Conservation (phyloP, 2,113 vertebrate species). For the Amia ocellicauda region DNA sequence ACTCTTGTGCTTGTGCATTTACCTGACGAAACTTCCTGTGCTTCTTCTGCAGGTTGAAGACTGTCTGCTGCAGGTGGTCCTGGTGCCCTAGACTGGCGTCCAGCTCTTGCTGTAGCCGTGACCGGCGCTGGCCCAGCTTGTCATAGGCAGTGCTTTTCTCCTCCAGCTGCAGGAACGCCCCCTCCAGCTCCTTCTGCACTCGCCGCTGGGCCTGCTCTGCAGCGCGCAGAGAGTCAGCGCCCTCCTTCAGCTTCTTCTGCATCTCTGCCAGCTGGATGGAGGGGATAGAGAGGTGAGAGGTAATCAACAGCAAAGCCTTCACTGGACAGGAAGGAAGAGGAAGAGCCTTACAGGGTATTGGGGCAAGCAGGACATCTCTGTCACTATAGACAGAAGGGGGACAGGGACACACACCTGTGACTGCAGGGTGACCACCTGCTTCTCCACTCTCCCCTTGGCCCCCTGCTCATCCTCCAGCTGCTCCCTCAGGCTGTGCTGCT, state of each 20-base stretch:
- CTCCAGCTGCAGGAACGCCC: conserved; percentile 75
- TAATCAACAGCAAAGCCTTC: neutral
- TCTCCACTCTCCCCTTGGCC: conserved; percentile 83
- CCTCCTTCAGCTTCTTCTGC: conserved; percentile 86
- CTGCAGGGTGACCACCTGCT: conserved; percentile 78
- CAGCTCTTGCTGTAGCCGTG: conserved; percentile 90
- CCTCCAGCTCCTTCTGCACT: conserved; percentile 85
- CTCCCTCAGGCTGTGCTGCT: conserved; percentile 81
- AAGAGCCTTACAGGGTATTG: neutral
- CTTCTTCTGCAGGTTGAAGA: conserved; percentile 96
- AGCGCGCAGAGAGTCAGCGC: conserved; percentile 73
- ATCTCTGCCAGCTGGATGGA: conserved; percentile 72
- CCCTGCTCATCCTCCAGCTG: conserved; percentile 96
- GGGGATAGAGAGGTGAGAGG: neutral
- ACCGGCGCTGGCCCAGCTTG: conserved; percentile 97
- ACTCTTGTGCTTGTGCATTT: neutral
- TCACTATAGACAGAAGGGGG: too few relatives aligned
- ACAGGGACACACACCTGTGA: conserved; percentile 72
- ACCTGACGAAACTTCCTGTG: conserved; percentile 99
- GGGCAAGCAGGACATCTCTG: too few relatives aligned
- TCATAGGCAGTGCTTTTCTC: conserved; percentile 85
- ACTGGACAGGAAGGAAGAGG: neutral
- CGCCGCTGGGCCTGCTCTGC: conserved; percentile 85
- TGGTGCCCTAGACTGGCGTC: conserved; percentile 90
- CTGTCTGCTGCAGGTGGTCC: conserved; percentile 91